phyloP scores from a whole-genome alignment of 2,888 invertebrate species.

The Limnephilus rhombicus region DNA sequence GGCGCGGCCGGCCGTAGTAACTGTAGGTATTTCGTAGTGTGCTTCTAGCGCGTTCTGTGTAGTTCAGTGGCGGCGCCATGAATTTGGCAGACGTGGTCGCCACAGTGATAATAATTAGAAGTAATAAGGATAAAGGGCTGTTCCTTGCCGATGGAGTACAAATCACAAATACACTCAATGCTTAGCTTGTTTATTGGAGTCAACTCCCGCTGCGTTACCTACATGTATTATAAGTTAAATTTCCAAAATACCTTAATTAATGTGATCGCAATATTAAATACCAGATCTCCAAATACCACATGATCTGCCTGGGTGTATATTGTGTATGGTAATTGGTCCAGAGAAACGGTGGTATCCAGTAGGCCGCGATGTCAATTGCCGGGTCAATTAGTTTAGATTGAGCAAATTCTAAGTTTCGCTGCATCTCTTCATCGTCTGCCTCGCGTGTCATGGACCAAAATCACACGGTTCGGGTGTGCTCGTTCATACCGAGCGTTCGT shows the following conservation, averaged over 20 bases:
- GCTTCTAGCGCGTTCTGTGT: too few species aligned
- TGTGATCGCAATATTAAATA: neutral
- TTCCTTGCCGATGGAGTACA: too few species aligned
- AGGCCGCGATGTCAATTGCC: conserved; percentile 57
- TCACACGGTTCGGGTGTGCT: conserved; percentile 14
- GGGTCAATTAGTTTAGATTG: conserved; percentile 62
- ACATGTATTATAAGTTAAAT: neutral
- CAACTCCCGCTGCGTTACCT: too few species aligned
- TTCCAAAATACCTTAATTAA: neutral
- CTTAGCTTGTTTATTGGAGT: too few species aligned
- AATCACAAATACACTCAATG: too few species aligned
- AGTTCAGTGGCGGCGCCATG: too few species aligned
- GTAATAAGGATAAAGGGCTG: too few species aligned
- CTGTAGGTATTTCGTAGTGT: too few species aligned
- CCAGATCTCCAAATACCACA: neutral
- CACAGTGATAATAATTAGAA: too few species aligned
- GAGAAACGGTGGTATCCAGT: neutral
- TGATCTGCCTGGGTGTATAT: neutral
- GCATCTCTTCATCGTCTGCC: neutral
- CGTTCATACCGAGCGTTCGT: neutral
- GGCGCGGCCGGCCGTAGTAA: too few species aligned
- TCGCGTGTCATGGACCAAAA: conserved; percentile 35
- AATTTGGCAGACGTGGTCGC: too few species aligned
- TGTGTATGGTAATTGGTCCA: conserved; percentile 13
- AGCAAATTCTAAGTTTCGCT: conserved; percentile 35